Conservation (phyloP, 1,140 invertebrate species). For the Fopius arisanus region DNA sequence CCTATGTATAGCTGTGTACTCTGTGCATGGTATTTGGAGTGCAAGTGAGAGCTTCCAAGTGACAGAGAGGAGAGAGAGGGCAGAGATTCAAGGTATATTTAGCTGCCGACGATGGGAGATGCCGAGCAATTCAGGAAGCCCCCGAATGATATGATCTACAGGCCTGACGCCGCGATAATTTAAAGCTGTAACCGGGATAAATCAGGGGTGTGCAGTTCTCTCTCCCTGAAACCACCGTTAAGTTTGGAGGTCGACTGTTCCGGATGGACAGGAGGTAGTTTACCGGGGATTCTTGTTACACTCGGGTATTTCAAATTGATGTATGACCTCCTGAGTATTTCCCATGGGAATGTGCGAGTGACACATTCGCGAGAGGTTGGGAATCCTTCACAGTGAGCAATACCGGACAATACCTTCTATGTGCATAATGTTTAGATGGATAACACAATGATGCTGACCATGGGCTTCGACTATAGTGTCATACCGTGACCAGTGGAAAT, state of each 20-base stretch:
- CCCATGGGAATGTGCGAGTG: conserved; percentile 7
- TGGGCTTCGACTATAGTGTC: not conserved
- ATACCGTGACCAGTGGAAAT: not conserved
- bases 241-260: not conserved
- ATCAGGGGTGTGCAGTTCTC: conserved; percentile 42
- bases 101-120: conserved; percentile 25
- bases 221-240: conserved; percentile 14
- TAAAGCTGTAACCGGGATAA: conserved; percentile 46
- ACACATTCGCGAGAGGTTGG: not conserved
- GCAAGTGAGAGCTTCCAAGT: conserved; percentile 2
- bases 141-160: conserved; percentile 57
- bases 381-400: not conserved
- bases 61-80: not conserved
- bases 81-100: not conserved
- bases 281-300: conserved; percentile 31
- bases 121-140: conserved; percentile 34
- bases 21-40: not conserved
- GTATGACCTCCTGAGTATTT: conserved; percentile 11
- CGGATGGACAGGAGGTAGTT: conserved; percentile 29
- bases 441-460: not conserved
- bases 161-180: conserved; percentile 53
- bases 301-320: conserved; percentile 24
- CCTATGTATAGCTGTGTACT: conserved; percentile 10
- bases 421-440: not conserved
- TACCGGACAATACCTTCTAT: not conserved